phyloP scores from a whole-genome alignment of 2,888 invertebrate genomes.

The Willowsia nigromaculata region DNA sequence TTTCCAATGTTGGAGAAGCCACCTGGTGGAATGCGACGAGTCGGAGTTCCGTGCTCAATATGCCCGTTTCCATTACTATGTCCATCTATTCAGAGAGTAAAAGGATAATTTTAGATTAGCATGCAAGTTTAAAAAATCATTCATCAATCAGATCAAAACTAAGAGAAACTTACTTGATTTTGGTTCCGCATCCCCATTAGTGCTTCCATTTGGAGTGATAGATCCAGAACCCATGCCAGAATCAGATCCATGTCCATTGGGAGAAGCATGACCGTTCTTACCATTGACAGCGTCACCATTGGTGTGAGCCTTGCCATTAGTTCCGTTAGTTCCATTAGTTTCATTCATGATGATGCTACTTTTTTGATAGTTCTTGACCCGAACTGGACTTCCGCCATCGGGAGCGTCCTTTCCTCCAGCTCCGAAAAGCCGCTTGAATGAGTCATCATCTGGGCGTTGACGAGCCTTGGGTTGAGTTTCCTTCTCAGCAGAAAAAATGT shows the following conservation, averaged over 20 bases:
- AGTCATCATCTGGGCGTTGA: constrained; percentile 75
- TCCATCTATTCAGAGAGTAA: not conserved
- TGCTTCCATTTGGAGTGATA: constrained; percentile 75
- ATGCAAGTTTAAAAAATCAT: not conserved
- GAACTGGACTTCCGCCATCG: constrained; percentile 62
- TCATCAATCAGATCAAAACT: not conserved
- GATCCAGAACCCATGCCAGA: constrained; percentile 74
- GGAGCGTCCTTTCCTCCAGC: constrained; percentile 60
- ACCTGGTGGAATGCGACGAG: constrained; percentile 78
- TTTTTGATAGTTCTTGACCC: constrained; percentile 76
- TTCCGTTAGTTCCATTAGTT: constrained; percentile 59
- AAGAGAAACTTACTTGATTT: constrained; percentile 62
- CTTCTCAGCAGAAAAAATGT: constrained; percentile 76
- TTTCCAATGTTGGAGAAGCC: constrained; percentile 76
- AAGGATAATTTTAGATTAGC: not conserved
- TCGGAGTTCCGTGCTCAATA: constrained; percentile 72
- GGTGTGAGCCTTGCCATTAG: constrained; percentile 55
- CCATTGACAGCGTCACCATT: no score
- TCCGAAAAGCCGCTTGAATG: constrained; percentile 78
- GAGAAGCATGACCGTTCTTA: constrained; percentile 53
- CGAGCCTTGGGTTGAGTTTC: constrained; percentile 67
- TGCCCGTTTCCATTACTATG: constrained; percentile 36
- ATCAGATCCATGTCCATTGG: constrained; percentile 68
- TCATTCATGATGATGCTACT: constrained; percentile 76
- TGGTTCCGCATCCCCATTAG: constrained; percentile 71